phyloP scores from a whole-genome alignment of 1,140 invertebrate species.

The Plodia interpunctella region DNA sequence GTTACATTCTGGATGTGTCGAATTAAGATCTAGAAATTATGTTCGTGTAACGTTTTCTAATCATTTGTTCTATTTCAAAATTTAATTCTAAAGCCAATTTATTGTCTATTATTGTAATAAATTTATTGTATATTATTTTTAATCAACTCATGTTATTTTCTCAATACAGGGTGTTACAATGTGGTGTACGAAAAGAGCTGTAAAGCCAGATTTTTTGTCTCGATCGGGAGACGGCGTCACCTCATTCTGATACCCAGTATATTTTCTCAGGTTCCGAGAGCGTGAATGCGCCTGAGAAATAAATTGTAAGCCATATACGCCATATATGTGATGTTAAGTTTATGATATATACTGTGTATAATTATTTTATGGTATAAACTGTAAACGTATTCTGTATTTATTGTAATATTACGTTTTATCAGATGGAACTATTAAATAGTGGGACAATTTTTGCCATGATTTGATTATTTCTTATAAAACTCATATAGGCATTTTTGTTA shows the following conservation, averaged over 20 bases:
- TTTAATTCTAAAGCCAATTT: not conserved
- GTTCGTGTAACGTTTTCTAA: not conserved
- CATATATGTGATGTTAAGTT: slow-evolving; percentile 3
- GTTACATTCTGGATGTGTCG: not conserved
- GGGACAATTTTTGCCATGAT: not conserved
- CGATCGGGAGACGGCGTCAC: not conserved
- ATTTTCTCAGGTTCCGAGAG: not conserved
- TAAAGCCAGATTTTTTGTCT: too few relatives aligned
- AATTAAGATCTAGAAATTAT: not conserved
- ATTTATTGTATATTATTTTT: not conserved
- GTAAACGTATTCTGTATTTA: not conserved
- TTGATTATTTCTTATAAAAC: too few relatives aligned
- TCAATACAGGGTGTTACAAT: not conserved
- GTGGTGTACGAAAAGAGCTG: too few relatives aligned
- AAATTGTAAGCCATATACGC: not conserved
- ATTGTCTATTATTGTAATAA: not conserved
- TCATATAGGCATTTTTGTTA: too few relatives aligned
- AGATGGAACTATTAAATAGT: not conserved
- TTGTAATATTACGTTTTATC: not conserved
- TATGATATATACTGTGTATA: not conserved
- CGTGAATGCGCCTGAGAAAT: slow-evolving; percentile 9
- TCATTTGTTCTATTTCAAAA: not conserved
- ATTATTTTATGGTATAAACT: too few relatives aligned
- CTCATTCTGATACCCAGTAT: not conserved
- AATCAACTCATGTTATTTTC: not conserved